A percentile compares a stretch with the other conserved stretches of the same genome.
Evolutionary conservation across 2,888 invertebrate species (phyloP).

Genomic region (Nysson spinosus): DNA sequence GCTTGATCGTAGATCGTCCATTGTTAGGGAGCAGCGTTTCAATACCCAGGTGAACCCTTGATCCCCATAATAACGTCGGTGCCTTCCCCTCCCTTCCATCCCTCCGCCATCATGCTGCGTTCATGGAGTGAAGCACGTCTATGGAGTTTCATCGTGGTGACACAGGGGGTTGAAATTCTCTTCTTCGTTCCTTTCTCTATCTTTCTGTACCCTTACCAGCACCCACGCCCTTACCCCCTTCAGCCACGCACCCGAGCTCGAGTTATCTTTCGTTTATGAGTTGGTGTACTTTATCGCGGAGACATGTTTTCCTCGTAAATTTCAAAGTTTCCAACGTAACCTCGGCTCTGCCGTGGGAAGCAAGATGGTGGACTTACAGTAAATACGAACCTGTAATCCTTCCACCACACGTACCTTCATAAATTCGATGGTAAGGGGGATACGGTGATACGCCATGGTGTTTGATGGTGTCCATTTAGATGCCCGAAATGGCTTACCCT

Average conservation of each 20-base stretch:
- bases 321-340: constrained; percentile 61
- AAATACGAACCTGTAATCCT: constrained; percentile 59
- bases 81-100: background rate
- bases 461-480: constrained; percentile 30
- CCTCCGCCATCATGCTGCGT: constrained; percentile 6
- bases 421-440: constrained; percentile 51
- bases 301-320: constrained; percentile 72
- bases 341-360: constrained; percentile 39
- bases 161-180: constrained; percentile 22
- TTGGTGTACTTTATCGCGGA: constrained; percentile 64
- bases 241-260: constrained; percentile 26
- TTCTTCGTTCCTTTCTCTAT: constrained; percentile 1
- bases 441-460: constrained; percentile 10
- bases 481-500: constrained; percentile 21
- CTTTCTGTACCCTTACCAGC: constrained; percentile 8
- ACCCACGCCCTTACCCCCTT: no score
- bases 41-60: constrained; percentile 61
- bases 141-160: constrained; percentile 21
- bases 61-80: constrained; percentile 53
- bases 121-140: constrained; percentile 32
- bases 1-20: constrained; percentile 55
- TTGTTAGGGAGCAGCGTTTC: constrained; percentile 59
- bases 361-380: constrained; percentile 44
- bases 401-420: constrained; percentile 58
- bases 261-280: constrained; percentile 70